Evolutionary conservation across 2,888 invertebrate species (phyloP).

Genomic region (Auanema sp.): DNA sequence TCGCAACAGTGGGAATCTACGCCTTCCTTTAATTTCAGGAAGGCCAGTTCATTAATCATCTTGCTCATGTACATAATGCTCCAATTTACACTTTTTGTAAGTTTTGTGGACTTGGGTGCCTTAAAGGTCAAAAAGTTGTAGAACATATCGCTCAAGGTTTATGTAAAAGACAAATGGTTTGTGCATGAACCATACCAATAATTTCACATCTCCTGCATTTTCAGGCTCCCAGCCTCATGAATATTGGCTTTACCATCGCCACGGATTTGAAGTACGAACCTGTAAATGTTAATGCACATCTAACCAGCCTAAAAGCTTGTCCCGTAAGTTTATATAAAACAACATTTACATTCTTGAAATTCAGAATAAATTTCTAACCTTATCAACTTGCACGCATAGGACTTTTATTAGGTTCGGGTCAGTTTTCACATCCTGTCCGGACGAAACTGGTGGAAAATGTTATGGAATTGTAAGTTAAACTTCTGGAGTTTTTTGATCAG

Average conservation of each 20-base stretch:
- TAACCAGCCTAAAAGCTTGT: no score
- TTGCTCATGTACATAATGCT: neutral
- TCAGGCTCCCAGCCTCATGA: neutral
- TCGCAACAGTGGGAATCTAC: no score
- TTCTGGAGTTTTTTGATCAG: no score
- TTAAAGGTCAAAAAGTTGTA: neutral
- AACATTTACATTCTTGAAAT: no score
- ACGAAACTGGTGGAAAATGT: neutral
- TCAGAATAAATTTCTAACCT: no score
- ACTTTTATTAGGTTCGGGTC: constrained; percentile 1
- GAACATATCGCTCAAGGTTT: neutral
- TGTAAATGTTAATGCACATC: neutral
- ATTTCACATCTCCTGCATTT: neutral
- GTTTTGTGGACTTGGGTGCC: neutral
- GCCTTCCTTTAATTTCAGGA: constrained; percentile 5
- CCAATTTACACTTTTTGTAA: neutral
- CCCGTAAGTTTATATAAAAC: no score
- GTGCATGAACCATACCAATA: no score
- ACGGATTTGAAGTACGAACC: neutral
- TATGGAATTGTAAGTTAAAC: no score
- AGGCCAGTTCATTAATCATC: neutral
- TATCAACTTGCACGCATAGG: constrained; percentile 2
- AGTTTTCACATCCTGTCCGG: neutral
- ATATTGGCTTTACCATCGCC: neutral
- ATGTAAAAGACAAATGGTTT: neutral